Percentiles rank a stretch among this genome's conserved stretches.
phyloP scores from a whole-genome alignment of 1,140 invertebrate species.

The Brachionus plicatilis region DNA sequence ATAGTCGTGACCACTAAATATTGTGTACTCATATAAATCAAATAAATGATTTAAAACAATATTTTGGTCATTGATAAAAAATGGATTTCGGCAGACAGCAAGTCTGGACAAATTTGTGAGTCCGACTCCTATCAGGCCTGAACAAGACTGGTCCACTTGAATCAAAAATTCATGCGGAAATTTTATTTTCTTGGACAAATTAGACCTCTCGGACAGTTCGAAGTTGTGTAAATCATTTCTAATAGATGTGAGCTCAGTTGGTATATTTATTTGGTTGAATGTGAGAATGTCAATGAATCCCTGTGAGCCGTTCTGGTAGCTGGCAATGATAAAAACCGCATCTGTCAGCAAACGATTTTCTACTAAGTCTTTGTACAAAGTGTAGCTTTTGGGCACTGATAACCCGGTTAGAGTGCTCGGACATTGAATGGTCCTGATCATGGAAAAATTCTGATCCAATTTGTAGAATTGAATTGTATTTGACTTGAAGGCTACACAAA shows the following conservation, averaged over 20 bases:
- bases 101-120: slow-evolving; percentile 1
- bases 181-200: neutral
- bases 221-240: neutral
- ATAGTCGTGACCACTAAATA: slow-evolving; percentile 1
- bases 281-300: neutral
- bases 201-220: neutral
- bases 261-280: neutral
- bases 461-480: neutral
- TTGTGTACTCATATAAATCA: neutral
- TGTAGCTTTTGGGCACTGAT: neutral
- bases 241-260: neutral
- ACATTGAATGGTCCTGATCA: neutral
- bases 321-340: neutral
- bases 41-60: neutral
- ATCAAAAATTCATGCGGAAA: slow-evolving; percentile 1
- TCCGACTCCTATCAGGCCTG: neutral
- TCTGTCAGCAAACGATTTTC: neutral
- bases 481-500: neutral
- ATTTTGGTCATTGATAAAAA: neutral
- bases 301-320: neutral
- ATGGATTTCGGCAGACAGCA: neutral
- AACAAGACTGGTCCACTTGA: neutral
- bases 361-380: neutral
- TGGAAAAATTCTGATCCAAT: neutral
- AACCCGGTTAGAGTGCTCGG: neutral